A percentile compares a stretch with the other conserved stretches of the same genome.
Conservation (phyloP, 1,140 invertebrate species). For the Neoseiulus cucumeris region DNA sequence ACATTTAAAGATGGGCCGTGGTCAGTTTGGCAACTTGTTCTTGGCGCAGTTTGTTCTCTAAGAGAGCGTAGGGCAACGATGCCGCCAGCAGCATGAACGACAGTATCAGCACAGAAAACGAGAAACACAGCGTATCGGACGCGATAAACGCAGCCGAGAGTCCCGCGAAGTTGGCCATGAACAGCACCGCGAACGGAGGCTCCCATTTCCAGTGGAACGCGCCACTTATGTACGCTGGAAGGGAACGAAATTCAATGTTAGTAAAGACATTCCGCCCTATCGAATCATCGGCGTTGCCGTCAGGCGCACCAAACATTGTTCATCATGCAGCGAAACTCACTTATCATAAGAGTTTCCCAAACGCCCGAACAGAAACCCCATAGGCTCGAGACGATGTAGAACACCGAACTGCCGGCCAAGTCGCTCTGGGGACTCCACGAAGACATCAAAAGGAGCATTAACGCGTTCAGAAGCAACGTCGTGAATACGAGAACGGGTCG, state of each 20-base stretch:
- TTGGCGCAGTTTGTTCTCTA: not conserved
- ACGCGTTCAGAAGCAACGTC: not conserved
- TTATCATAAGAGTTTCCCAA: conserved; percentile 31
- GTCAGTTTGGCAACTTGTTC: not conserved
- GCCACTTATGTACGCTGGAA: not conserved
- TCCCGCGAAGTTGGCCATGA: not conserved
- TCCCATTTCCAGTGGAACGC: not conserved
- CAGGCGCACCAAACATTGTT: too few relatives aligned
- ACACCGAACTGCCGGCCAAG: conserved; percentile 19
- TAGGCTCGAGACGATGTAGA: conserved; percentile 29
- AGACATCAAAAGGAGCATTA: conserved; percentile 8
- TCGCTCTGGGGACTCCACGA: not conserved
- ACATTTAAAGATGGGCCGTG: not conserved
- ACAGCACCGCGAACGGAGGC: not conserved
- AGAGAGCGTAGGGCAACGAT: not conserved
- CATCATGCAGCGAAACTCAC: conserved; percentile 22
- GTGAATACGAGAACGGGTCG: conserved; percentile 1
- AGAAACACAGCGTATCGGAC: not conserved
- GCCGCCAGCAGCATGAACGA: conserved; percentile 5
- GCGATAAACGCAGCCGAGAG: not conserved
- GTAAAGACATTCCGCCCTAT: too few relatives aligned
- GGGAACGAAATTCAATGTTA: not conserved
- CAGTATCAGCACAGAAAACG: not conserved
- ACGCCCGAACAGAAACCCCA: conserved; percentile 30
- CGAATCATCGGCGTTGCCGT: too few relatives aligned